Evolutionary conservation across 2,797 vertebrate species (phyloP).

Genomic region (Crossoptilon crossoptilon): DNA sequence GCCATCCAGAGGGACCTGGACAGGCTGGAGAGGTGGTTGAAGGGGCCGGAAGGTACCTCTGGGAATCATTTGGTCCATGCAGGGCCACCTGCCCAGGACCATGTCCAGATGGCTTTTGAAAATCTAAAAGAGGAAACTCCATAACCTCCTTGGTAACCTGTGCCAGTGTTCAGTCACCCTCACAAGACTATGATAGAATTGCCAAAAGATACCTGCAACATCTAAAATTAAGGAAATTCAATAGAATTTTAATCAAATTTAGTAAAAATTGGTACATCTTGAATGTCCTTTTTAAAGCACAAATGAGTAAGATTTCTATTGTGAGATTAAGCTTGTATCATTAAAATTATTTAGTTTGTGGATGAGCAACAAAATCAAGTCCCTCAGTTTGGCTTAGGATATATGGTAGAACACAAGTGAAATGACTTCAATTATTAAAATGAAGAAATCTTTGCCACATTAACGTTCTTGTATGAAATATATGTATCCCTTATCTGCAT

Average conservation of each 20-base stretch:
- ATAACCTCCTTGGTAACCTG: background rate
- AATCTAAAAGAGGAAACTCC: background rate
- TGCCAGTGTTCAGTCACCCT: background rate
- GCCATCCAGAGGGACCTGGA: no score
- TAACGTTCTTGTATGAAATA: background rate
- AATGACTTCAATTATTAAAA: background rate
- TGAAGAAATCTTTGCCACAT: background rate
- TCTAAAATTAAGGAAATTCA: background rate
- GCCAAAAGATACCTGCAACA: fast-evolving
- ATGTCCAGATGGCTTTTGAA: background rate
- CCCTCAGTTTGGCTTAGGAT: background rate
- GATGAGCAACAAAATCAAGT: background rate
- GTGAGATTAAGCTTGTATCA: background rate
- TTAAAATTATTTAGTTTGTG: background rate
- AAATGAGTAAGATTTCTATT: background rate
- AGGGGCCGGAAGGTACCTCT: background rate
- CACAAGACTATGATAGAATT: background rate
- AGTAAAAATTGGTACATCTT: background rate
- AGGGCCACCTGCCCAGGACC: background rate
- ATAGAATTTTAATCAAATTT: background rate
- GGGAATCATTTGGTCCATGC: background rate
- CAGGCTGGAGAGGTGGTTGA: background rate
- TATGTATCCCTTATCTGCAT: background rate
- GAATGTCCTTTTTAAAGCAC: background rate
- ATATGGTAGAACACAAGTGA: background rate